Conservation (phyloP, 2,113 vertebrate genomes). For the Typhlomys cinereus region DNA sequence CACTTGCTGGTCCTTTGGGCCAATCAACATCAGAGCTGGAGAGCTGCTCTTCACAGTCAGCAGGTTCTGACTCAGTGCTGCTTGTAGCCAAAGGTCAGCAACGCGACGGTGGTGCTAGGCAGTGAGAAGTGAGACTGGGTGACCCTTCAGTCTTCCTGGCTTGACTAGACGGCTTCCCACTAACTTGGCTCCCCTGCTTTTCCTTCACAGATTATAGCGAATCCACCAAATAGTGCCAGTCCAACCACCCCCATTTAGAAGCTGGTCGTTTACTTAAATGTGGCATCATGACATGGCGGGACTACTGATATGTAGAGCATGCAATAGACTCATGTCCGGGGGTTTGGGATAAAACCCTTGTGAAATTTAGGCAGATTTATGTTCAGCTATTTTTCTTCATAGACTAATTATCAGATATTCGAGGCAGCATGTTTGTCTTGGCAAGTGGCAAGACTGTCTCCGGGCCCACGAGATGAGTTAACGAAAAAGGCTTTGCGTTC, state of each 20-base stretch:
- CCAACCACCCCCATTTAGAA: neutral
- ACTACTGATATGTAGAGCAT: neutral
- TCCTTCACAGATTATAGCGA: constrained; percentile 51
- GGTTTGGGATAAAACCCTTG: neutral
- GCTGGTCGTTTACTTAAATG: neutral
- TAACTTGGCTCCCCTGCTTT: neutral
- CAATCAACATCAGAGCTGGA: constrained; percentile 9
- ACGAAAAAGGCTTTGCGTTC: too few relatives aligned
- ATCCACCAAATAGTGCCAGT: neutral
- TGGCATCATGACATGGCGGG: neutral
- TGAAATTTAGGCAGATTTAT: neutral
- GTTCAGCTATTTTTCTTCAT: constrained; percentile 20
- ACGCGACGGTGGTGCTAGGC: neutral
- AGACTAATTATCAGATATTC: neutral
- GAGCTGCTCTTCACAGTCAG: constrained; percentile 11
- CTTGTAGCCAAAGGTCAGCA: neutral
- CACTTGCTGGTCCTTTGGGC: constrained; percentile 16
- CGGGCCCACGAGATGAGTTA: too few relatives aligned
- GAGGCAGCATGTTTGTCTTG: neutral
- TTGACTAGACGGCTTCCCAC: neutral
- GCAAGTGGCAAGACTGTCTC: too few relatives aligned
- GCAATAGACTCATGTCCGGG: neutral
- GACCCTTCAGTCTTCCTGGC: neutral
- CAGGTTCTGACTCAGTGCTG: too few relatives aligned
- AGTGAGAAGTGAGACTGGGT: neutral